Conservation (phyloP, 2,113 vertebrate species). For the Xiphophorus couchianus region DNA sequence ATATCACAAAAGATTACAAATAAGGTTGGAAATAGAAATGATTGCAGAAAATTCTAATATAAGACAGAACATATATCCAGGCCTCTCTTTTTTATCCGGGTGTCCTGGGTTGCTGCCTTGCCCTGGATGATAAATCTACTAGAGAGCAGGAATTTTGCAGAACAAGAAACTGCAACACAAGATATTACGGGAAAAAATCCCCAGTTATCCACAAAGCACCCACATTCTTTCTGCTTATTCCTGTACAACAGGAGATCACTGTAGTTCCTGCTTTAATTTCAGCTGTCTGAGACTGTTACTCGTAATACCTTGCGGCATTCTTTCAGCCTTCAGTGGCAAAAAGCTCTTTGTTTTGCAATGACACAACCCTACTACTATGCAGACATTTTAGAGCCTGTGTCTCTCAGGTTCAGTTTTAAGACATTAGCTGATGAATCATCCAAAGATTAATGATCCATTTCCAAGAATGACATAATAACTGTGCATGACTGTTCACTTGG, state of each 20-base stretch:
- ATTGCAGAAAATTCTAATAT: no score
- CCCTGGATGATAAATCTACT: slow-evolving; percentile 49
- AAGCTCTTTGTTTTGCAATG: slow-evolving; percentile 47
- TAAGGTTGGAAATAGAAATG: no score
- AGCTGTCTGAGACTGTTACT: slow-evolving; percentile 30
- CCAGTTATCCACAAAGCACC: slow-evolving; percentile 3
- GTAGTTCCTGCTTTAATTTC: slow-evolving; percentile 20
- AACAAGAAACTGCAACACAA: slow-evolving; percentile 61
- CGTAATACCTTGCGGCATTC: slow-evolving; percentile 23
- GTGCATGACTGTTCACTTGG: slow-evolving; percentile 39
- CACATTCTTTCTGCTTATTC: slow-evolving; percentile 40
- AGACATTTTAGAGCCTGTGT: slow-evolving; percentile 19
- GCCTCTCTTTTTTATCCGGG: no score
- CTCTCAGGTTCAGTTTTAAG: slow-evolving; percentile 55
- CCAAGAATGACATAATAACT: slow-evolving; percentile 45
- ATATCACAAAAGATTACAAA: no score
- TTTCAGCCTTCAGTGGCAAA: slow-evolving; percentile 27
- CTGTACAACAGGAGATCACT: slow-evolving; percentile 32
- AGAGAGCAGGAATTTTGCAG: slow-evolving; percentile 38
- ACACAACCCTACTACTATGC: slow-evolving; percentile 40
- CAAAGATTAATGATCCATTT: slow-evolving; percentile 55
- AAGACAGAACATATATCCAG: no score
- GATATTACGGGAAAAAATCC: slow-evolving; percentile 57
- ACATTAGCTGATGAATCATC: slow-evolving; percentile 56
- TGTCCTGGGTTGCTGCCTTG: no score